A percentile compares a stretch with the other conserved stretches of the same genome.
Conservation (phyloP, 2,888 invertebrate genomes). For the Erebia ligea region DNA sequence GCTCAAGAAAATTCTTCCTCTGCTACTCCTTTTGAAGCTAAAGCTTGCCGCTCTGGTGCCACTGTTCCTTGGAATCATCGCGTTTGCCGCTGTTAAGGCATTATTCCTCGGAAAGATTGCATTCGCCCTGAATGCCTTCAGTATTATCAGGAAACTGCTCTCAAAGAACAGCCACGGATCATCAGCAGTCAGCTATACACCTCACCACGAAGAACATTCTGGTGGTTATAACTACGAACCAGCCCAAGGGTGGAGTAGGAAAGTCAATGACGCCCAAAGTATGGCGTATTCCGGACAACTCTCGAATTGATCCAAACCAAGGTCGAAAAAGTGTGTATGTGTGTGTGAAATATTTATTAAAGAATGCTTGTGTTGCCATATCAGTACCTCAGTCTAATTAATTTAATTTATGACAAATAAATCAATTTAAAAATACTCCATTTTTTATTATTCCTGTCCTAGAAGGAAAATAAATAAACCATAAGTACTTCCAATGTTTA, state of each 20-base stretch:
- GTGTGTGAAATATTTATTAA: constrained; percentile 50
- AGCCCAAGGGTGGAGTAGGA: constrained; percentile 85
- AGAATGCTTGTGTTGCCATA: constrained; percentile 57
- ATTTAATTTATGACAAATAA: constrained; percentile 47
- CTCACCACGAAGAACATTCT: constrained; percentile 84
- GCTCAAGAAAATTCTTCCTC: constrained; percentile 89
- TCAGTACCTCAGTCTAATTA: constrained; percentile 71
- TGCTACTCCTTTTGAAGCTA: constrained; percentile 89
- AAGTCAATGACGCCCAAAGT: constrained; percentile 86
- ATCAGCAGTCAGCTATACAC: constrained; percentile 84
- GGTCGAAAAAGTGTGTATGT: constrained; percentile 48
- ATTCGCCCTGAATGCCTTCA: constrained; percentile 89
- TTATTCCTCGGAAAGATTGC: constrained; percentile 93
- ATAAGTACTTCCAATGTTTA: not conserved
- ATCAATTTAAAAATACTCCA: constrained; percentile 48
- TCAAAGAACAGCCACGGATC: constrained; percentile 77
- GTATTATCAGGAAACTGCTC: constrained; percentile 86
- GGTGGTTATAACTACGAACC: constrained; percentile 80
- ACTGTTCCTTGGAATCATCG: constrained; percentile 88
- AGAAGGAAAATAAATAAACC: not conserved
- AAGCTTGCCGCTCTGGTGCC: constrained; percentile 91
- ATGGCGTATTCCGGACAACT: constrained; percentile 85
- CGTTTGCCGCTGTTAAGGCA: constrained; percentile 92
- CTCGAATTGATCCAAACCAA: constrained; percentile 50
- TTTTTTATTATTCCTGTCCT: constrained; percentile 18